phyloP scores from a whole-genome alignment of 2,113 vertebrate genomes.

The Circaetus gallicus region DNA sequence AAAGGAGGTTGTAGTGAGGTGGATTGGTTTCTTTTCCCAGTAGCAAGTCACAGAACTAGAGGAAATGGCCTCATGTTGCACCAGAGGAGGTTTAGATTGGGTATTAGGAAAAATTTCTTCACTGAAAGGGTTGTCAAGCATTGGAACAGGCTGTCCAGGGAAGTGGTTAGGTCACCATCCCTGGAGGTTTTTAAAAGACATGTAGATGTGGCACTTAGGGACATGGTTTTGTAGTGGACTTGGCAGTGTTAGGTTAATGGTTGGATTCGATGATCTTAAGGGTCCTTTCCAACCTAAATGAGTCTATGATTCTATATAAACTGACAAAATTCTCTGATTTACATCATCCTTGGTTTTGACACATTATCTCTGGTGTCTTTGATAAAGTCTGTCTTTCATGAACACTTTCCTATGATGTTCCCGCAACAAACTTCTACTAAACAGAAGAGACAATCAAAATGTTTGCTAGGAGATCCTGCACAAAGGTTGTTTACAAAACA shows the following conservation, averaged over 20 bases:
- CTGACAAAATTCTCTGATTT: background rate
- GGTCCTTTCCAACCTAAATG: background rate
- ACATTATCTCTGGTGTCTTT: background rate
- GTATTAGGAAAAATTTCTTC: background rate
- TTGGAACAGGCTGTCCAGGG: background rate
- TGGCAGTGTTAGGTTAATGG: background rate
- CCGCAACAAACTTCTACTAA: background rate
- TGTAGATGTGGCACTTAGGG: background rate
- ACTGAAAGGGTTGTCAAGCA: fast-evolving
- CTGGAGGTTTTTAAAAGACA: background rate
- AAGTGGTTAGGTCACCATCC: background rate
- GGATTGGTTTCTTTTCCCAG: background rate
- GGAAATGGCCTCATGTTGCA: background rate
- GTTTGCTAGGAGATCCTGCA: background rate
- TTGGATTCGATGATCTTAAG: background rate
- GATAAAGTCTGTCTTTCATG: background rate
- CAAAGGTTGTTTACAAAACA: background rate
- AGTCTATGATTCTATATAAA: background rate
- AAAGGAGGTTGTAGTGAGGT: fast-evolving
- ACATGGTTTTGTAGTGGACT: background rate
- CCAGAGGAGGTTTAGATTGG: background rate
- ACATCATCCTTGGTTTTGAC: background rate
- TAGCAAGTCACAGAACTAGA: background rate
- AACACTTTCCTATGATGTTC: background rate
- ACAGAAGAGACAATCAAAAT: background rate